phyloP scores from a whole-genome alignment of 2,888 invertebrate genomes.

The Ischnus inquisitorius region DNA sequence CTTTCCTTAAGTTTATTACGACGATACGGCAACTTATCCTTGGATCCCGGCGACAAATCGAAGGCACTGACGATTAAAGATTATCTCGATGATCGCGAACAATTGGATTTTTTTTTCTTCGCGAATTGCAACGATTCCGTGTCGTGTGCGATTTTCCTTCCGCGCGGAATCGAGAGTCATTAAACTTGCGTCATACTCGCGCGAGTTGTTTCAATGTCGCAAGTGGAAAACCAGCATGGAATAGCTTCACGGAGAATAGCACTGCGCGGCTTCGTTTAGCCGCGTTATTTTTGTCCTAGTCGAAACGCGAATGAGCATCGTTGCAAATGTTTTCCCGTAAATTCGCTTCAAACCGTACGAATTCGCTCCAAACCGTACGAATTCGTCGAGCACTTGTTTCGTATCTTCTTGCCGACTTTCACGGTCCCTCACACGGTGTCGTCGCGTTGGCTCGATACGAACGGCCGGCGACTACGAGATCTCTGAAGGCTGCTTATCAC shows the following conservation, averaged over 20 bases:
- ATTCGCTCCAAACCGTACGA: neutral
- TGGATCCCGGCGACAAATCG: too few relatives aligned
- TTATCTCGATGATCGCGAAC: neutral
- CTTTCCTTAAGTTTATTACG: too few relatives aligned
- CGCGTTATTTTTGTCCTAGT: neutral
- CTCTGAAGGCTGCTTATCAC: constrained; percentile 26
- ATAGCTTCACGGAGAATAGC: neutral
- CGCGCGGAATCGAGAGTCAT: neutral
- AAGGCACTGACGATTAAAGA: too few relatives aligned
- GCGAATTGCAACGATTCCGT: neutral
- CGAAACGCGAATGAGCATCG: neutral
- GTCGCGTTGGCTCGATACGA: neutral
- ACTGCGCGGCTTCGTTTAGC: neutral
- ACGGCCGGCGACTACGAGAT: constrained; percentile 8
- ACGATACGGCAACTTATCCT: too few relatives aligned
- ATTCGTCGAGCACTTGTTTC: neutral
- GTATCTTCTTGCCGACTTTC: neutral
- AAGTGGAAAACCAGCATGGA: neutral
- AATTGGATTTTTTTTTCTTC: neutral
- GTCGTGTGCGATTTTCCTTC: too few relatives aligned
- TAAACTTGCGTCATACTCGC: constrained; percentile 10
- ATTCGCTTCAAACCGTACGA: neutral
- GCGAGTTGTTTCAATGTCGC: neutral
- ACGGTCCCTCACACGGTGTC: constrained; percentile 19
- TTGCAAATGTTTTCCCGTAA: neutral